phyloP scores from a whole-genome alignment of 2,113 vertebrate species.

The Variabilichromis moorii region DNA sequence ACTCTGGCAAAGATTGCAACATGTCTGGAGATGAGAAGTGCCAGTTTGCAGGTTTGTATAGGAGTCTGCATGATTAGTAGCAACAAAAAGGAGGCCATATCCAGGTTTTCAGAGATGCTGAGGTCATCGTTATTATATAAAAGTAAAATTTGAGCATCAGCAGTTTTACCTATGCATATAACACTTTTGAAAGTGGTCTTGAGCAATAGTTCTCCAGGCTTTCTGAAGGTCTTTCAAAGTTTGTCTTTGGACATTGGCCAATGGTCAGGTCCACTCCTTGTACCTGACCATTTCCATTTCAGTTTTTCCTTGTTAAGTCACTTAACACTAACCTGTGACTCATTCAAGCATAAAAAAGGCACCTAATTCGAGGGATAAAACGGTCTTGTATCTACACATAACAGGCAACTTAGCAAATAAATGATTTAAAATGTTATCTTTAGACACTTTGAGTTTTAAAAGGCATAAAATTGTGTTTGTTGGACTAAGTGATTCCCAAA shows the following conservation, averaged over 20 bases:
- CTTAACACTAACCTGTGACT: neutral
- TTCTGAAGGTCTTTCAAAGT: neutral
- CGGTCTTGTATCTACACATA: neutral
- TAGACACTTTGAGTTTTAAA: neutral
- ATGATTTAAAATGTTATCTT: neutral
- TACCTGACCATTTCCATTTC: neutral
- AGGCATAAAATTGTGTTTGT: neutral
- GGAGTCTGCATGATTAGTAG: neutral
- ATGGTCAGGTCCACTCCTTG: neutral
- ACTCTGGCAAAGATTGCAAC: slow-evolving; percentile 93
- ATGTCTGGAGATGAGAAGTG: slow-evolving; percentile 94
- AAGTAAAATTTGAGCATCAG: neutral
- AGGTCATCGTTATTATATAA: neutral
- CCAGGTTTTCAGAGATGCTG: neutral
- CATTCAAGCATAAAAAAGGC: neutral
- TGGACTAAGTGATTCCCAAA: neutral
- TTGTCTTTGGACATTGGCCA: neutral
- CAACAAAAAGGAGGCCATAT: neutral
- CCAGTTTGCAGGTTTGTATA: slow-evolving; percentile 85
- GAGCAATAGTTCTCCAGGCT: neutral
- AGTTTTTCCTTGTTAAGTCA: neutral
- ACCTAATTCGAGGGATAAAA: neutral
- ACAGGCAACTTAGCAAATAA: neutral
- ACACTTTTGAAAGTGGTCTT: neutral
- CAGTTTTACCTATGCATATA: neutral